These are phyloP conservation scores for Eutolmus rufibarbis DNA, from an alignment of 2,888 invertebrate genomes.

Conservation along the genomic window DNA sequence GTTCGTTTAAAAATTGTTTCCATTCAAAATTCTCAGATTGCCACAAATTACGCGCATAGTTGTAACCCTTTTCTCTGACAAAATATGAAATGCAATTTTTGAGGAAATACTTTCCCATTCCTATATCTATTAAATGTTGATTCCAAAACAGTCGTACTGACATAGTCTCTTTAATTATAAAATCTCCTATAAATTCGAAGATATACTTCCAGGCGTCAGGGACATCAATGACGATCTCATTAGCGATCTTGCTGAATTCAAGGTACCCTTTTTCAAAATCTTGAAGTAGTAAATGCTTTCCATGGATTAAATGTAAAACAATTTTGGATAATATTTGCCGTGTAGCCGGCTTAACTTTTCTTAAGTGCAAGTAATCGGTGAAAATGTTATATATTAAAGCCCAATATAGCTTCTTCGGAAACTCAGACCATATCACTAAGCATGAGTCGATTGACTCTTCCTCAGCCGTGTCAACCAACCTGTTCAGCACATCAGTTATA, in stretches of 20 bases:
- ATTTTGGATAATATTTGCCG: conserved; percentile 63
- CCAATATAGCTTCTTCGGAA: conserved; percentile 55
- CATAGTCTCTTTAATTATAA: conserved; percentile 65
- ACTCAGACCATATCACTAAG: conserved; percentile 53
- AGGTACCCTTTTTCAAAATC: conserved; percentile 68
- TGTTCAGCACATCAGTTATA: conserved; percentile 48
- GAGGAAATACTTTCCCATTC: conserved; percentile 63
- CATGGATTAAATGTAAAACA: conserved; percentile 63
- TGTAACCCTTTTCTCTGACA: conserved; percentile 66
- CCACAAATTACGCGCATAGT: conserved; percentile 67
- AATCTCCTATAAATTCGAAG: conserved; percentile 73
- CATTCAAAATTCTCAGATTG: conserved; percentile 65
- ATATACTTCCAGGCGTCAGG: conserved; percentile 84
- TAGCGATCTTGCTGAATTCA: conserved; percentile 71
- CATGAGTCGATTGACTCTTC: conserved; percentile 52
- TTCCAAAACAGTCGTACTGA: conserved; percentile 60
- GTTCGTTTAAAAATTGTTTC: conserved; percentile 58
- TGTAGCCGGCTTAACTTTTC: conserved; percentile 54
- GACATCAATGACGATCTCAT: conserved; percentile 83
- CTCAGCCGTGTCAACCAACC: conserved; percentile 55
- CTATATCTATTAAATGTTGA: conserved; percentile 49
- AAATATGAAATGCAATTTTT: conserved; percentile 68
- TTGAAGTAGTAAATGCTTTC: conserved; percentile 64
- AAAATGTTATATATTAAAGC: conserved; percentile 57
- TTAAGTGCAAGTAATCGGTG: conserved; percentile 59